Conservation (phyloP, 2,888 invertebrate species). For the Cataglyphis albicans region DNA sequence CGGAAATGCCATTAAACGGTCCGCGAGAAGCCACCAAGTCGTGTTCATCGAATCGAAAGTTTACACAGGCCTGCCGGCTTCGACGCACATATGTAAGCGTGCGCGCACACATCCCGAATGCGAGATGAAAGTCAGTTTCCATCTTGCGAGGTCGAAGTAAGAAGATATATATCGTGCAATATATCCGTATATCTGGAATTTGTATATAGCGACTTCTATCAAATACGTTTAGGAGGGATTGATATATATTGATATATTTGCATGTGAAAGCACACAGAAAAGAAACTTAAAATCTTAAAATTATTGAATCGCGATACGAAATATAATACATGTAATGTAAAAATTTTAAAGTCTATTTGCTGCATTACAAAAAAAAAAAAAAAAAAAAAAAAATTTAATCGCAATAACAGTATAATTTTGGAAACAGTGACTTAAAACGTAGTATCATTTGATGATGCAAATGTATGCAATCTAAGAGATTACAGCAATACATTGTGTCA, state of each 20-base stretch:
- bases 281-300: constrained; percentile 6
- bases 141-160: constrained; percentile 36
- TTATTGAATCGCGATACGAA: not conserved
- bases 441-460: not conserved
- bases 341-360: not conserved
- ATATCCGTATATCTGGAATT: constrained; percentile 8
- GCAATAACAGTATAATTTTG: not conserved
- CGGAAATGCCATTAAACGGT: constrained; percentile 77
- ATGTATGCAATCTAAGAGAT: not conserved
- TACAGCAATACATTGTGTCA: not conserved
- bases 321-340: not conserved
- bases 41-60: constrained; percentile 70
- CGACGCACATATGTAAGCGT: constrained; percentile 53
- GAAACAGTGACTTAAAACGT: not conserved
- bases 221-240: not conserved
- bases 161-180: constrained; percentile 23
- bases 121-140: constrained; percentile 47
- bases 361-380: not conserved
- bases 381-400: not conserved
- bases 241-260: constrained; percentile 1
- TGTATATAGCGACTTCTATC: constrained; percentile 5
- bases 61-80: constrained; percentile 64
- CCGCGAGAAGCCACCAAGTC: constrained; percentile 64
- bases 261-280: not conserved
- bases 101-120: constrained; percentile 30